These are phyloP conservation scores for Eueremaeus valkanovi DNA, from an alignment of 2,888 invertebrate genomes.

Conservation along the genomic window DNA sequence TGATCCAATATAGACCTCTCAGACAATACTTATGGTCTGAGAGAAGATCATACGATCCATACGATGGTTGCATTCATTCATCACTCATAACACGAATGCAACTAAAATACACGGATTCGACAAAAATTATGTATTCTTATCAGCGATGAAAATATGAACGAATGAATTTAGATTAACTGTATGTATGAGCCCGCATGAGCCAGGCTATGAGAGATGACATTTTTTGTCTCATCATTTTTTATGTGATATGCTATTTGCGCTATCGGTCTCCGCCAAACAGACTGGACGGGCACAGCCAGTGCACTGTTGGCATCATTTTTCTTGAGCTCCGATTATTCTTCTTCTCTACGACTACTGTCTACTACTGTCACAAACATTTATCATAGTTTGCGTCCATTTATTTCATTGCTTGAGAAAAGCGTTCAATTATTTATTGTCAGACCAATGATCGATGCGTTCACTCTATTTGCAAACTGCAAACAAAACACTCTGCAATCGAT, in stretches of 20 bases:
- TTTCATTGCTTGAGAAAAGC: conserved; percentile 2
- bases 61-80: too few relatives aligned
- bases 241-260: not conserved
- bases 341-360: not conserved
- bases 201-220: not conserved
- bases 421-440: conserved; percentile 26
- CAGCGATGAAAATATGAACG: conserved; percentile 18
- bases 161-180: conserved; percentile 22
- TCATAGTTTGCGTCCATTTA: conserved; percentile 25
- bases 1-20: too few relatives aligned
- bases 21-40: too few relatives aligned
- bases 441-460: not conserved
- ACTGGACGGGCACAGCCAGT: not conserved
- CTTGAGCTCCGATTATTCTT: not conserved
- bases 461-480: not conserved
- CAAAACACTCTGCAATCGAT: not conserved
- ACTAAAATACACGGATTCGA: too few relatives aligned
- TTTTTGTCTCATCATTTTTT: not conserved
- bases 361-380: conserved; percentile 20
- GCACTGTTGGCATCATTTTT: conserved; percentile 9
- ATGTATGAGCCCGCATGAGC: too few relatives aligned
- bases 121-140: conserved; percentile 19
- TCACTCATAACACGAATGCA: not conserved
- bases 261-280: too few relatives aligned
- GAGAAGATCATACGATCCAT: too few relatives aligned